Percentiles rank a stretch among this genome's conserved stretches.
Conservation (phyloP, 2,797 vertebrate species). For the Enoplosus armatus region DNA sequence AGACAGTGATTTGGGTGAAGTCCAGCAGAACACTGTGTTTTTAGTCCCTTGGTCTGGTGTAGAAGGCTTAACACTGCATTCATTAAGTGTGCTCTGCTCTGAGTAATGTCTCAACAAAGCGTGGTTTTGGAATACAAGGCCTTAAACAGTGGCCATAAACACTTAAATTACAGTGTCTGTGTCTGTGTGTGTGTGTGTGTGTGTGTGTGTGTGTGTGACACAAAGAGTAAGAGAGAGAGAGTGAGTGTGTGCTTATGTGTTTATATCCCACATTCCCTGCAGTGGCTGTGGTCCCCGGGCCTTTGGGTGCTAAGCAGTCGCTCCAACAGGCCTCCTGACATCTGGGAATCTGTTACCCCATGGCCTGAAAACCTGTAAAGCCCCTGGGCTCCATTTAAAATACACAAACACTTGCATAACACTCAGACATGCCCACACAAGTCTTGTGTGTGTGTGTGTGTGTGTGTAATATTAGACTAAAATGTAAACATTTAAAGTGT, state of each 20-base stretch:
- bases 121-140: constrained; percentile 22
- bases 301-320: constrained; percentile 65
- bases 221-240: background rate
- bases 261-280: constrained; percentile 41
- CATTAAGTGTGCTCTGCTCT: constrained; percentile 24
- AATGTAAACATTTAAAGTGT: constrained; percentile 15
- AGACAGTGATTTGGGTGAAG: constrained; percentile 42
- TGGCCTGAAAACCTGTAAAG: constrained; percentile 58
- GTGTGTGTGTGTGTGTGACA: constrained; percentile 7
- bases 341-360: constrained; percentile 55
- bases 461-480: background rate
- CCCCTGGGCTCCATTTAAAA: constrained; percentile 56
- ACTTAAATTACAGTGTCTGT: constrained; percentile 3
- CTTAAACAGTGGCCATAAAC: too few relatives aligned
- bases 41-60: constrained; percentile 27
- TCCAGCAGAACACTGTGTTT: constrained; percentile 40
- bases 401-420: constrained; percentile 54
- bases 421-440: constrained; percentile 12
- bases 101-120: constrained; percentile 25
- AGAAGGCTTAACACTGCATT: constrained; percentile 31
- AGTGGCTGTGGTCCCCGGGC: constrained; percentile 46
- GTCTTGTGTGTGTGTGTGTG: background rate
- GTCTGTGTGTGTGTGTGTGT: background rate
- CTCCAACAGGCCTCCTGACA: constrained; percentile 57
- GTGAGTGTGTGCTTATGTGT: background rate